These are phyloP conservation scores for Drosophila atripex DNA, from an alignment of 2,888 invertebrate species.

Conservation along the genomic window DNA sequence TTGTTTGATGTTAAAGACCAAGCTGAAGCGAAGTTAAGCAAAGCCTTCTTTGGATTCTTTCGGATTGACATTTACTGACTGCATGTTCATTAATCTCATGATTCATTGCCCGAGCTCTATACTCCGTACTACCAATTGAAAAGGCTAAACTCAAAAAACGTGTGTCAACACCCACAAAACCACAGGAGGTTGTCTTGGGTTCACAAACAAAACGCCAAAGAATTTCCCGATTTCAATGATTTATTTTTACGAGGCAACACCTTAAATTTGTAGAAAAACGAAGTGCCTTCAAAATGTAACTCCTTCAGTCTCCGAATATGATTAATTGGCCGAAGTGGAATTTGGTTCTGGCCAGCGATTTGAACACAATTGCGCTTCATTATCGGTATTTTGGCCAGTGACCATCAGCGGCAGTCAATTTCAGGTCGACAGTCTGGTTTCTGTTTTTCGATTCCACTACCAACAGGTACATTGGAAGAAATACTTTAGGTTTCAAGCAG, in stretches of 20 bases:
- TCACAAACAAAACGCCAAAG: constrained; percentile 24
- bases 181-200: constrained; percentile 59
- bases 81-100: constrained; percentile 68
- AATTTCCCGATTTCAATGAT: constrained; percentile 62
- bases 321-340: constrained; percentile 63
- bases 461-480: constrained; percentile 12
- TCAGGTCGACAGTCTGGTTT: constrained; percentile 50
- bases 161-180: constrained; percentile 81
- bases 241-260: constrained; percentile 75
- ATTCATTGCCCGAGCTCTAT: constrained; percentile 51
- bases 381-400: constrained; percentile 72
- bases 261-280: constrained; percentile 72
- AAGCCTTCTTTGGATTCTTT: constrained; percentile 58
- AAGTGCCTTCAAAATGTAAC: constrained; percentile 45
- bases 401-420: constrained; percentile 46
- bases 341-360: constrained; percentile 62
- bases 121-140: constrained; percentile 13
- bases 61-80: constrained; percentile 60
- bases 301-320: constrained; percentile 60
- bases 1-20: constrained; percentile 53
- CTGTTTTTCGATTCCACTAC: constrained; percentile 20
- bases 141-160: constrained; percentile 14
- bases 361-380: constrained; percentile 78
- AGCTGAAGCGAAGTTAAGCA: constrained; percentile 1
- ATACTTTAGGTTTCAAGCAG: not conserved